Evolutionary conservation across 2,113 vertebrate genomes (phyloP), one percentile per base, ranked within the genome.

Genomic region (Andinoacara biseriatus): DNA sequence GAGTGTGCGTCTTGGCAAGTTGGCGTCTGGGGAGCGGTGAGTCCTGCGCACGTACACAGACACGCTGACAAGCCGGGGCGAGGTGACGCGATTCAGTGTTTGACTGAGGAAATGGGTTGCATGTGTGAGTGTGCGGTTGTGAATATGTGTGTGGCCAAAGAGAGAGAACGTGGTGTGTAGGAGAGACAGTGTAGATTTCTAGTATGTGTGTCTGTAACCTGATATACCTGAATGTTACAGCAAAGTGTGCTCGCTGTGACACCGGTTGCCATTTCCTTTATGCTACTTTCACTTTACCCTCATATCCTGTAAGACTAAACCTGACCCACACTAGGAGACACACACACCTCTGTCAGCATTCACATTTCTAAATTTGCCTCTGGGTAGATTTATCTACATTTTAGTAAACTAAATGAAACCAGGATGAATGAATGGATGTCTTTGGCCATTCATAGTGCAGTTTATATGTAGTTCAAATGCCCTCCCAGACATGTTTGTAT

Each of bases 1-100:
- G 91, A 95, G 14, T 99, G 98, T 87, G 94, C 97, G 9, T 96
- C 96, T 85, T 99, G 98, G 98, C 96, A 98, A 94, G 96, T 96
- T 7, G 98, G 97, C 76, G 95, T 95, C n/a, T 99, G 98, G 98
- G 96, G 97, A 93, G 93, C 94, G 93, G 98, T 99, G 91, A 97
- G 97, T 96, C 78, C 3, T 43, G 54, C 3, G 38, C 60, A 22
- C 38, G 3, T 75, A 76, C 40, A 72, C 43, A 29, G 54, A 58
- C 62, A 74, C 74, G 35, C 57, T 29, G 38, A 74, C 69, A 63
- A 74, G 40, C 52, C 9, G 24, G 65, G 52, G 59, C 3, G 52
- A 79, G 80, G 76, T 58, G 83, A 79, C 85, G 78, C 43, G 61
- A 83, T 78, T 85, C 24, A 17, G 78, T 74, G 74, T 85, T 83